Percentiles rank a stretch among this genome's conserved stretches.
Conservation (phyloP, 2,797 vertebrate species). For the Epinephelus malabaricus region DNA sequence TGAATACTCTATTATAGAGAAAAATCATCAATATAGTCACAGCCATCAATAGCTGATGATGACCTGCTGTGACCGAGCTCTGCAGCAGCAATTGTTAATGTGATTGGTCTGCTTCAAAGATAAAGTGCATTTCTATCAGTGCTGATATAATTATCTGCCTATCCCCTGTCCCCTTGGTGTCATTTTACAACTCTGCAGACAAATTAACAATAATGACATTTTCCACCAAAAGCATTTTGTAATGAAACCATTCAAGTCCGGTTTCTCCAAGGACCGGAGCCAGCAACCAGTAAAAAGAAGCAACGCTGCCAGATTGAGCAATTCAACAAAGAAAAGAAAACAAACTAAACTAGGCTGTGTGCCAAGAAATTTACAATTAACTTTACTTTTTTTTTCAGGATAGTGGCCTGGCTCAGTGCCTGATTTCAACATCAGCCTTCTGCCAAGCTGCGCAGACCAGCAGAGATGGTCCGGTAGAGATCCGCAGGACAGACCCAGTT, state of each 20-base stretch:
- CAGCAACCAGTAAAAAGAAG: constrained; percentile 7
- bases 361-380: constrained; percentile 49
- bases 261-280: neutral
- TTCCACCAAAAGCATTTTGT: constrained; percentile 5
- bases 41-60: neutral
- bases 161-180: neutral
- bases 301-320: constrained; percentile 13
- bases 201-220: constrained; percentile 11
- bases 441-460: constrained; percentile 8
- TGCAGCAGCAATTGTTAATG: neutral
- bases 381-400: constrained; percentile 16
- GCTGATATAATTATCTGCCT: neutral
- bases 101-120: constrained; percentile 3
- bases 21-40: neutral
- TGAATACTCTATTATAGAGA: too few species aligned
- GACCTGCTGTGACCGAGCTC: neutral
- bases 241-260: constrained; percentile 17
- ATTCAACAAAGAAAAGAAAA: constrained; percentile 11
- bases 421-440: constrained; percentile 7
- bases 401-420: neutral
- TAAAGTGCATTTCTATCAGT: neutral
- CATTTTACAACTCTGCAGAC: constrained; percentile 14
- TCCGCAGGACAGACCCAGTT: constrained; percentile 12
- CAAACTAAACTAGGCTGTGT: neutral
- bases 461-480: neutral